A percentile compares a stretch with the other conserved stretches of the same genome.
phyloP scores from a whole-genome alignment of 2,797 vertebrate species.

The Epinephelus malabaricus region DNA sequence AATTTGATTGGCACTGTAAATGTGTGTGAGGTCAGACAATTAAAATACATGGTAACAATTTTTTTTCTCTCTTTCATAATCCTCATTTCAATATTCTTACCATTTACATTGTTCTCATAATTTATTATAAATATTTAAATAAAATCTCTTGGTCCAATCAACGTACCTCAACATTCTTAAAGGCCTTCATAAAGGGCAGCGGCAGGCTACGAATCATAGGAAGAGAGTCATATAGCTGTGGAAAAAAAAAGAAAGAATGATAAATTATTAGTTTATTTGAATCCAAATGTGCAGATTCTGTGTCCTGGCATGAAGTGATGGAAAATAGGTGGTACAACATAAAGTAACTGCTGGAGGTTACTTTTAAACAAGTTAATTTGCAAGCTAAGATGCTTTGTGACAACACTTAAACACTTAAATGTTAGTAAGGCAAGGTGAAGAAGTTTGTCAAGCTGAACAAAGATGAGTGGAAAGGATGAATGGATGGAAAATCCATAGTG shows the following conservation, averaged over 20 bases:
- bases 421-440: no score
- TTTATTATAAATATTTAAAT: neutral
- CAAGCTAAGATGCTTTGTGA: no score
- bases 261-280: no score
- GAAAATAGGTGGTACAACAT: no score
- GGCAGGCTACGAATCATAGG: slow-evolving; percentile 71
- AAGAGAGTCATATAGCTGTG: slow-evolving; percentile 79
- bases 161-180: slow-evolving; percentile 56
- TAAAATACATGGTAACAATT: neutral
- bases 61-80: neutral
- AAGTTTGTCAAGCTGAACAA: neutral
- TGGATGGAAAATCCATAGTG: no score
- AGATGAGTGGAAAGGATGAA: no score
- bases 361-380: no score
- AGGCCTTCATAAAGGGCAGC: slow-evolving; percentile 76
- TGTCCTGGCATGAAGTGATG: neutral
- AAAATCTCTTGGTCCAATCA: neutral
- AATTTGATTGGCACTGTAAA: neutral
- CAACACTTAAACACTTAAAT: no score
- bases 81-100: neutral
- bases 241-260: neutral
- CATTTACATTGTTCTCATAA: no score
- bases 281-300: neutral
- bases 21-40: neutral
- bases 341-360: no score